Conservation (phyloP, 2,113 vertebrate genomes). For the Crotalus tigris region DNA sequence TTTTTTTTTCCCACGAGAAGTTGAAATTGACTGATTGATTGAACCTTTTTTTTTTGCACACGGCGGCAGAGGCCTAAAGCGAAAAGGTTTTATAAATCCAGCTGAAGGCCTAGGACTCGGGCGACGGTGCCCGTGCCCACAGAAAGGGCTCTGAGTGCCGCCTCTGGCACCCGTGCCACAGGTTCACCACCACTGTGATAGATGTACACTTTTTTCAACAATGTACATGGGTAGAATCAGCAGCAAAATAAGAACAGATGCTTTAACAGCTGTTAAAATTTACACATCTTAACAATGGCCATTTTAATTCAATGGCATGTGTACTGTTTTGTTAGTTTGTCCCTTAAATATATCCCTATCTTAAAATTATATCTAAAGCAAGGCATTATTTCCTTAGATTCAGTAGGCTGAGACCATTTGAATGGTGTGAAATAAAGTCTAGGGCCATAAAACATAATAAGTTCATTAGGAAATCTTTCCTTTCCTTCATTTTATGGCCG, state of each 20-base stretch:
- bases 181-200: no score
- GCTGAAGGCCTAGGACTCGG: no score
- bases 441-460: slow-evolving; percentile 55
- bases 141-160: no score
- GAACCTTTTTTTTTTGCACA: no score
- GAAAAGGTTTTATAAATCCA: no score
- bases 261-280: not conserved
- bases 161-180: no score
- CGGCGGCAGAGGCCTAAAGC: no score
- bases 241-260: not conserved
- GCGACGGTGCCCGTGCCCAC: no score
- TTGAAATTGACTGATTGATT: no score
- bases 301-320: not conserved
- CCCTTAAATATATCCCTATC: not conserved
- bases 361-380: not conserved
- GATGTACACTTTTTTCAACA: not conserved
- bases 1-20: no score
- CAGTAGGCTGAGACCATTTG: slow-evolving; percentile 24
- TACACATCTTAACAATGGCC: not conserved
- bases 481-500: slow-evolving; percentile 52
- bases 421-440: slow-evolving; percentile 46
- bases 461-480: slow-evolving; percentile 46
- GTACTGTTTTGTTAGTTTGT: not conserved
- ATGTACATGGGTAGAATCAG: not conserved
- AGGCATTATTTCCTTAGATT: not conserved